Base-by-base conservation (phyloP, 2,888 invertebrate species). In the Sarcophaga variegata region DNA sequence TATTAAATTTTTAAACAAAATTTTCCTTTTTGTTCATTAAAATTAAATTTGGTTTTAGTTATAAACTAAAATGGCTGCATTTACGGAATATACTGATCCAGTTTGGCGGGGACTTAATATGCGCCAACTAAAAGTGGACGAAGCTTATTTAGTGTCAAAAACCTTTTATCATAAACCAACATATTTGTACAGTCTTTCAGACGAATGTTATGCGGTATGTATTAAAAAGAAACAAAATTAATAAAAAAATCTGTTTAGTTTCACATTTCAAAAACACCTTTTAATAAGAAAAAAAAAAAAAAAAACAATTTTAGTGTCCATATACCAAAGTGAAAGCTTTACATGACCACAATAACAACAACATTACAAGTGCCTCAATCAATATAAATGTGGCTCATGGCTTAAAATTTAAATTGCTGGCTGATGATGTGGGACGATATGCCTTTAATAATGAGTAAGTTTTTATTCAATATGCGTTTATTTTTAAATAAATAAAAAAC, bases 131-230 rank as follows among this genome's bases (percentile, higher is more conserved):
- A 92, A 93, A 86, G 95, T 95, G 90, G 96, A 97, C 90, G 94
- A 97, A 93, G 96, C 96, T 0, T 97, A 95, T 90, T 92, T 95
- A 89, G 93, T 94, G 82, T 93, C 94, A 54, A 91, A 90, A 20
- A 93, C 92, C 20, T 89, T 88, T n/a, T 90, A 90, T 74, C 89
- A 89, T 88, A 77, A 92, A 8, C 91, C 92, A 83, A 93, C 94
- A 14, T 95, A 95, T 90, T 93, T 96, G 5, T 97, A 96, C 90
- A 94, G 94, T 27, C 95, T 96, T 0, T 96, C 96, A 22, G 95
- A 95, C 80, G 96, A 96, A 90, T 97, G 97, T 90, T 94, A 95
- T 90, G 94, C 95, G 93, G 97, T 97, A 93, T 94, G 95, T 3
- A 17, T 80, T 62, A 47, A 25, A 37, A 25, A 60, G 20, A 72